Conservation (phyloP, 2,113 vertebrate species). For the Protobothrops mucrosquamatus region DNA sequence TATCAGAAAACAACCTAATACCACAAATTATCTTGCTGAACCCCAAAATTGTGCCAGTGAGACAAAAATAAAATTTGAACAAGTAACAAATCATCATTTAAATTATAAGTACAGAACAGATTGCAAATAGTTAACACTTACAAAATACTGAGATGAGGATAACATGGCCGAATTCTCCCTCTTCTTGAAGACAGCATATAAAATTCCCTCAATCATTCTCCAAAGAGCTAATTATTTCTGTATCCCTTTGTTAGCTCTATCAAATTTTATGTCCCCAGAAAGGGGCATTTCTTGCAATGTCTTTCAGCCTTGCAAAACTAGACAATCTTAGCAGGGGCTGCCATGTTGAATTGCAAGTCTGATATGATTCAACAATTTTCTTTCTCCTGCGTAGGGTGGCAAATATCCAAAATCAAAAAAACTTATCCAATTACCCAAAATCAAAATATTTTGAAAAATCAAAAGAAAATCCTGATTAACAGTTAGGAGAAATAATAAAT, state of each 20-base stretch:
- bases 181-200: slow-evolving; percentile 38
- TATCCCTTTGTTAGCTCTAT: not conserved
- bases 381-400: not conserved
- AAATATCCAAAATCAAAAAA: slow-evolving; percentile 4
- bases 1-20: not conserved
- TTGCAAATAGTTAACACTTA: slow-evolving; percentile 58
- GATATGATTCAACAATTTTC: slow-evolving; percentile 58
- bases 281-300: slow-evolving; percentile 14
- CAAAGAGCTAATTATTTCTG: not conserved
- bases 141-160: slow-evolving; percentile 30
- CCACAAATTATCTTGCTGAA: not conserved
- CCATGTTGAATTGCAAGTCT: slow-evolving; percentile 68
- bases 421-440: slow-evolving; percentile 15
- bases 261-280: not conserved
- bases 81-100: slow-evolving; percentile 40
- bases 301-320: slow-evolving; percentile 12
- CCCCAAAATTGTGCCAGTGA: not conserved
- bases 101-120: slow-evolving; percentile 49
- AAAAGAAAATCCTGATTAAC: not conserved
- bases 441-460: not conserved
- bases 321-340: slow-evolving; percentile 54
- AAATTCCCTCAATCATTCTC: slow-evolving; percentile 33
- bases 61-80: not conserved
- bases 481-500: not conserved
- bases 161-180: slow-evolving; percentile 11